phyloP scores from a whole-genome alignment of 1,140 invertebrate genomes.

The Halotydeus destructor region DNA sequence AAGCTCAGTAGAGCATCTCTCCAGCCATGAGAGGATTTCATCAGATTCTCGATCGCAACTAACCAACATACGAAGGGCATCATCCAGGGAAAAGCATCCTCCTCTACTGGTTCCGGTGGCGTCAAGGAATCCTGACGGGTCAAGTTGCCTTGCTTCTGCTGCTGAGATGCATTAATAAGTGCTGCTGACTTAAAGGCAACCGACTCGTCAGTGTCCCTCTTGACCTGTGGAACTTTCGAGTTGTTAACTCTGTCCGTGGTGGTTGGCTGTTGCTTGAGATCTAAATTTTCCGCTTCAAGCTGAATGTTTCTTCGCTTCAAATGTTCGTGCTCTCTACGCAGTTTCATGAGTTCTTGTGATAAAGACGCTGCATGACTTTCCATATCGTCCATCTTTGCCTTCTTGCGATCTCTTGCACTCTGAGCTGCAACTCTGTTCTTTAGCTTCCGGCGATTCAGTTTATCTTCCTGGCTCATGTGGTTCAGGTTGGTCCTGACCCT shows the following conservation, averaged over 20 bases:
- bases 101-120: not conserved
- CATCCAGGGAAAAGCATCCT: slow-evolving; percentile 13
- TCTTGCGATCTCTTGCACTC: slow-evolving; percentile 87
- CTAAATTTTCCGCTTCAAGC: not conserved
- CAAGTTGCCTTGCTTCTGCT: slow-evolving; percentile 13
- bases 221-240: not conserved
- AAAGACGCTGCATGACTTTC: slow-evolving; percentile 28
- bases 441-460: slow-evolving; percentile 39
- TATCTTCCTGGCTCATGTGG: slow-evolving; percentile 17
- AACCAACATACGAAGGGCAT: slow-evolving; percentile 16
- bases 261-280: not conserved
- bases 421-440: slow-evolving; percentile 96
- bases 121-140: not conserved
- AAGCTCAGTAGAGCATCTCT: too few relatives aligned
- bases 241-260: not conserved
- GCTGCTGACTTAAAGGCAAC: slow-evolving; percentile 19
- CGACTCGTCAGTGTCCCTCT: not conserved
- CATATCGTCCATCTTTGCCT: slow-evolving; percentile 68
- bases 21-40: slow-evolving; percentile 4
- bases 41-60: slow-evolving; percentile 8
- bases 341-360: not conserved
- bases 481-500: slow-evolving; percentile 14
- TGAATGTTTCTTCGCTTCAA: not conserved
- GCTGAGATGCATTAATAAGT: slow-evolving; percentile 22
- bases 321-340: not conserved